phyloP scores from a whole-genome alignment of 2,113 vertebrate genomes.

The Periophthalmus modestus region DNA sequence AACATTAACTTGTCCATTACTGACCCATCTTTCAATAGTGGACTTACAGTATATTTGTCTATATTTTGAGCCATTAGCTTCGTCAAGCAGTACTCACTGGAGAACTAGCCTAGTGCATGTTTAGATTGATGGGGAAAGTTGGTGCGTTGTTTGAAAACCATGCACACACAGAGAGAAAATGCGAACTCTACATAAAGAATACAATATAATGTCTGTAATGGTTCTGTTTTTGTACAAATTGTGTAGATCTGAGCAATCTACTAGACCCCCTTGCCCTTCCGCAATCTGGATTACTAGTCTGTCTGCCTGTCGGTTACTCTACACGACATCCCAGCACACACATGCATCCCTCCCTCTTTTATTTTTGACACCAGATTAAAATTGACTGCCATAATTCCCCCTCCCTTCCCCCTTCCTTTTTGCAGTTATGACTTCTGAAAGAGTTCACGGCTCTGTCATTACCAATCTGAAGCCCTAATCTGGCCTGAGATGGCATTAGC shows the following conservation, averaged over 20 bases:
- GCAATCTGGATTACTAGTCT: constrained; percentile 65
- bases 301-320: constrained; percentile 56
- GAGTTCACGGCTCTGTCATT: constrained; percentile 76
- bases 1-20: too few species aligned
- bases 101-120: background rate
- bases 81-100: background rate
- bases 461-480: constrained; percentile 79
- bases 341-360: constrained; percentile 18
- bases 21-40: too few species aligned
- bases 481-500: constrained; percentile 79
- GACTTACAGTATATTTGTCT: too few species aligned
- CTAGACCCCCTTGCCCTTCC: background rate
- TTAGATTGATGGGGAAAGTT: background rate
- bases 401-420: constrained; percentile 53
- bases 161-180: background rate
- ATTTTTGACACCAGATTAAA: constrained; percentile 63
- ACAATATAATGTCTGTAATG: background rate
- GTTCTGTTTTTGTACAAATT: too few species aligned
- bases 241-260: constrained; percentile 15
- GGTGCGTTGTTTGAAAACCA: background rate
- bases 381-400: constrained; percentile 55
- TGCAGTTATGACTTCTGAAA: constrained; percentile 73
- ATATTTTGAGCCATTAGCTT: background rate
- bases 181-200: background rate
- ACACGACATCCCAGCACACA: constrained; percentile 42